Percentiles rank a stretch among this genome's conserved stretches.
These are phyloP conservation scores for Erebia ligea DNA, from an alignment of 2,888 invertebrate genomes.

Conservation along the genomic window DNA sequence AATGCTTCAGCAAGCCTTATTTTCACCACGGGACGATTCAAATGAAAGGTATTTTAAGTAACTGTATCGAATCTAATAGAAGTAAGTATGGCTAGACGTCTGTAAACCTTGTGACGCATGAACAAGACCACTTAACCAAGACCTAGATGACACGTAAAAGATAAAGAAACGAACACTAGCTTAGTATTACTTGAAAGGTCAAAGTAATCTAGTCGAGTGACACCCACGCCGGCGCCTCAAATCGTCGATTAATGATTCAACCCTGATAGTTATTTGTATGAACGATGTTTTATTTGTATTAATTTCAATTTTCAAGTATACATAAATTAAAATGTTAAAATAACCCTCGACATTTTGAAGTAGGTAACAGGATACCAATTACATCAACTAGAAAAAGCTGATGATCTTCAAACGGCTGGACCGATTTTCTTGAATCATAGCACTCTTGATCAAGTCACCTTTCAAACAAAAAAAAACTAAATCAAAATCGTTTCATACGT, in stretches of 20 bases:
- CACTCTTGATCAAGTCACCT: no score
- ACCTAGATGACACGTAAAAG: constrained; percentile 25
- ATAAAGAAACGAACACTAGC: constrained; percentile 30
- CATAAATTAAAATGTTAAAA: no score
- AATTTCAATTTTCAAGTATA: no score
- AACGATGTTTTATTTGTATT: constrained; percentile 14
- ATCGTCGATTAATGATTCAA: constrained; percentile 36
- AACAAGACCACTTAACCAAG: constrained; percentile 30
- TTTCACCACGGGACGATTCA: no score
- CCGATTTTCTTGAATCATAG: no score
- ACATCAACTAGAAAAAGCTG: no score
- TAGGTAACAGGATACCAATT: no score
- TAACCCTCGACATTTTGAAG: no score
- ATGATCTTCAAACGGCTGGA: no score
- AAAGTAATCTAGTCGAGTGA: constrained; percentile 42
- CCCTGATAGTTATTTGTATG: constrained; percentile 22
- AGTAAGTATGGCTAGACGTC: constrained; percentile 40
- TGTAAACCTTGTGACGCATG: constrained; percentile 31
- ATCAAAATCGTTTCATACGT: no score
- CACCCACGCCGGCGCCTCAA: constrained; percentile 50
- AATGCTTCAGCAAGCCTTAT: no score
- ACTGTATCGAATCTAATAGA: constrained; percentile 12
- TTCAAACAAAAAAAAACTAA: no score
- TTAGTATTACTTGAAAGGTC: constrained; percentile 40
- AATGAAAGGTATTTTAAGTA: background rate